These are phyloP conservation scores for Amblyteles armatorius DNA, from an alignment of 2,888 invertebrate species.

Conservation along the genomic window DNA sequence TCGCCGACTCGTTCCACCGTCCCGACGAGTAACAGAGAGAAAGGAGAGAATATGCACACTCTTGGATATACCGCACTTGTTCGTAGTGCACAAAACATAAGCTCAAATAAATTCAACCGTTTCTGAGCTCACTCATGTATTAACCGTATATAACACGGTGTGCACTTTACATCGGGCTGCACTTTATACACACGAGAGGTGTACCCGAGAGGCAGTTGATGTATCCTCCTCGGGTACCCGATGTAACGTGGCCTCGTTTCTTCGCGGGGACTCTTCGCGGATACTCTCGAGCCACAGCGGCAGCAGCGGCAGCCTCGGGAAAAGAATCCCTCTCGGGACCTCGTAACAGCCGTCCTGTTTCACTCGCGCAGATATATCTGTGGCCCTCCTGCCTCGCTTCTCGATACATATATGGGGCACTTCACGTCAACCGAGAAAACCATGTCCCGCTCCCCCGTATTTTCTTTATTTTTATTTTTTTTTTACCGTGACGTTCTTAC, in stretches of 20 bases:
- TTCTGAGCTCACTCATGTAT: slow-evolving; percentile 7
- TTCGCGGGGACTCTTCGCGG: slow-evolving; percentile 50
- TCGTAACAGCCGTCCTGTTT: slow-evolving; percentile 23
- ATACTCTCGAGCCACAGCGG: slow-evolving; percentile 46
- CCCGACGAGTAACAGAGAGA: neutral
- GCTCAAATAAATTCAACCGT: slow-evolving; percentile 2
- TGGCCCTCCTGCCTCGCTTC: slow-evolving; percentile 32
- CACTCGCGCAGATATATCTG: slow-evolving; percentile 35
- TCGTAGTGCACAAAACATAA: slow-evolving; percentile 2
- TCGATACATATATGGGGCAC: slow-evolving; percentile 4
- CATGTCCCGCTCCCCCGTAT: no score
- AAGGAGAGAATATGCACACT: slow-evolving; percentile 10
- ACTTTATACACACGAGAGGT: slow-evolving; percentile 31
- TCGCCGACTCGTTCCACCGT: neutral
- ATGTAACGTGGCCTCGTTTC: slow-evolving; percentile 65
- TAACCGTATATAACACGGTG: slow-evolving; percentile 20
- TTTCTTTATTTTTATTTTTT: no score
- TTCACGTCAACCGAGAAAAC: no score
- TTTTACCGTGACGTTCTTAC: no score
- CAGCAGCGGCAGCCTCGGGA: slow-evolving; percentile 20
- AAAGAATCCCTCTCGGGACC: slow-evolving; percentile 43
- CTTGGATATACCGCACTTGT: slow-evolving; percentile 1
- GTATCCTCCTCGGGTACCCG: slow-evolving; percentile 39
- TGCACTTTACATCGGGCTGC: slow-evolving; percentile 47
- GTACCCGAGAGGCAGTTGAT: slow-evolving; percentile 14